Evolutionary conservation across 2,888 invertebrate species (phyloP), one percentile per base, ranked within the genome.

Genomic region (Stenolophus ochropezus): DNA sequence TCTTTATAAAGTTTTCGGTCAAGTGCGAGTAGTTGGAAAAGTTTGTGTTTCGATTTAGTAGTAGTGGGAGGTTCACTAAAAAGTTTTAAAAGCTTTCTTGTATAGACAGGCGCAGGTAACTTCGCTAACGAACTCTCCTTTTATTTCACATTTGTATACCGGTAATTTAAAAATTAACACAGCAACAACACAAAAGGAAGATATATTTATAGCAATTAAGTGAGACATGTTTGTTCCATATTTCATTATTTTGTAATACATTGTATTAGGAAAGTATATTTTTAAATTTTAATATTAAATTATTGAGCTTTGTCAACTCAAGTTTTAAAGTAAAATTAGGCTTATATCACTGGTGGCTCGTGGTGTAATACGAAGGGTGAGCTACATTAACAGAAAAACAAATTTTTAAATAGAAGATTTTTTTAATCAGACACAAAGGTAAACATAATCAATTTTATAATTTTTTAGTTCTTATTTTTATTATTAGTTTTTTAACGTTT

Each of bases 21-120:
- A 56, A 56, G 21, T 56, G 21, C 21, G 56, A 56, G 56, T 56
- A 56, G 56, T 56, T 56, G 20, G 21, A 56, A 56, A 56, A 56
- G 56, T 56, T 56, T 56, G 16, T 20, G 20, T 56, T 56, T 56
- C 56, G 56, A 56, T 56, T 56, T 56, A 21, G 56, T 56, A 14
- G 23, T 20, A 21, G 56, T 23, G 20, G 20, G 21, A 1, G 21
- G 56, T 56, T 21, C 56, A 56, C 20, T 56, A 56, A 20, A 56
- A 56, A 56, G 20, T 56, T 56, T 56, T 56, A 56, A 56, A 56
- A 56, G 56, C 56, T 56, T 56, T 20, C 56, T 56, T 11, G 51
- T 56, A 56, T 8, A 56, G 23, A 21, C 56, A 56, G 56, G 8
- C 1, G 11, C 5, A 23, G 11, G 21, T 21, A 56, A 56, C 2